Conservation (phyloP, 2,888 invertebrate genomes). For the Mimumesa dahlbomi region DNA sequence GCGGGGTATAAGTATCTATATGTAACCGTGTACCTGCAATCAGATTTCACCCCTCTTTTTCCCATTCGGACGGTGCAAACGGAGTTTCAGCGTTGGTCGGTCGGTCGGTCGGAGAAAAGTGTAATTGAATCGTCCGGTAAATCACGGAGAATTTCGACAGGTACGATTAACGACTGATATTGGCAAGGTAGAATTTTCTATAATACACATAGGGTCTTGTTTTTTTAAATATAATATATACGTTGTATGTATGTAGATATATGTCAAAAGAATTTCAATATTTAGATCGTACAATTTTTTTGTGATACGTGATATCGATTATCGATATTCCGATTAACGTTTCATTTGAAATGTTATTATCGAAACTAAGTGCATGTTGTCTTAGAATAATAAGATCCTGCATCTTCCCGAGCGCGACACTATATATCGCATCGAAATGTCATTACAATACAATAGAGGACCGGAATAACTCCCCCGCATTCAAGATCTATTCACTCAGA, state of each 20-base stretch:
- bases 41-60: conserved; percentile 43
- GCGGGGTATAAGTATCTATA: conserved; percentile 42
- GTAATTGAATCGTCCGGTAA: conserved; percentile 17
- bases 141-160: neutral
- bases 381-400: neutral
- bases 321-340: no score
- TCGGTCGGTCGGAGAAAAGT: neutral
- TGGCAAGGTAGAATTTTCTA: no score
- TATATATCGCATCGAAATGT: neutral
- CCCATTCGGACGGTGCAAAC: neutral
- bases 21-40: conserved; percentile 44
- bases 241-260: no score
- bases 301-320: no score
- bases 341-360: no score
- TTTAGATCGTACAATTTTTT: no score
- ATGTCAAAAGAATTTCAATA: no score
- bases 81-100: conserved; percentile 11
- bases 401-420: neutral
- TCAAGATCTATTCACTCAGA: neutral
- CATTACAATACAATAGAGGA: conserved; percentile 31
- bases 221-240: no score
- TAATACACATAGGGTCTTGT: no score
- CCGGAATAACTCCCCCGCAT: neutral
- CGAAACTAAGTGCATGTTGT: neutral
- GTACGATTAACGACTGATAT: no score